Conservation (phyloP, 2,113 vertebrate species). For the Oostethus manadensis region DNA sequence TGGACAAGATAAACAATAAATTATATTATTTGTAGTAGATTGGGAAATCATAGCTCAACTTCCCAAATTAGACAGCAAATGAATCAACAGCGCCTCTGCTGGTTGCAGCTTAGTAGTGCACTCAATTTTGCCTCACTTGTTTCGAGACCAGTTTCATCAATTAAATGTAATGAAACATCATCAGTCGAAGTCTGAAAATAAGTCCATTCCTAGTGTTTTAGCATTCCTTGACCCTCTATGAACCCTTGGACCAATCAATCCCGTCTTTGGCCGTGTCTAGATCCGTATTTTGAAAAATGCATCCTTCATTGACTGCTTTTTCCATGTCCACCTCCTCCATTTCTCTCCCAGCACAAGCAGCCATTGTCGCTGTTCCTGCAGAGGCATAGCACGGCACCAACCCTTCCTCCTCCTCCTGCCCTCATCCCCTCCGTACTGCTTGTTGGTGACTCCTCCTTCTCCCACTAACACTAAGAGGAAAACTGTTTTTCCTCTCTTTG, state of each 20-base stretch:
- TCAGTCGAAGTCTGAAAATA: not conserved
- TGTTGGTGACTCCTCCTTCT: constrained; percentile 39
- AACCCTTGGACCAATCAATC: constrained; percentile 18
- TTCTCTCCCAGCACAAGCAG: constrained; percentile 36
- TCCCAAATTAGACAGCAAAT: no score
- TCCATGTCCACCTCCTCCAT: constrained; percentile 26
- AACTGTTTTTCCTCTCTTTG: constrained; percentile 27
- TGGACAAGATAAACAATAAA: no score
- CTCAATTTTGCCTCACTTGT: no score
- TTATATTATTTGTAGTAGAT: no score
- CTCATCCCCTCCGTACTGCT: constrained; percentile 29
- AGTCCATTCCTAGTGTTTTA: not conserved
- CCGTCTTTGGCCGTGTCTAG: constrained; percentile 37
- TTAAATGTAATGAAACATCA: no score
- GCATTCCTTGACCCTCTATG: no score
- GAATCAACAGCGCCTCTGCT: no score
- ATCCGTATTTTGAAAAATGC: constrained; percentile 39
- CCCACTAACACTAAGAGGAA: constrained; percentile 42
- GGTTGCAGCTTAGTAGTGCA: no score
- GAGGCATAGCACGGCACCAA: constrained; percentile 27
- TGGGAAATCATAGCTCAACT: no score
- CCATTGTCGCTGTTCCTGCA: constrained; percentile 39
- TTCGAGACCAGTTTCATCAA: no score
- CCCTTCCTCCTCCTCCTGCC: constrained; percentile 12
- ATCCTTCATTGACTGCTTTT: constrained; percentile 34